phyloP scores from a whole-genome alignment of 2,888 invertebrate genomes.

The Heterodera filipjevi region DNA sequence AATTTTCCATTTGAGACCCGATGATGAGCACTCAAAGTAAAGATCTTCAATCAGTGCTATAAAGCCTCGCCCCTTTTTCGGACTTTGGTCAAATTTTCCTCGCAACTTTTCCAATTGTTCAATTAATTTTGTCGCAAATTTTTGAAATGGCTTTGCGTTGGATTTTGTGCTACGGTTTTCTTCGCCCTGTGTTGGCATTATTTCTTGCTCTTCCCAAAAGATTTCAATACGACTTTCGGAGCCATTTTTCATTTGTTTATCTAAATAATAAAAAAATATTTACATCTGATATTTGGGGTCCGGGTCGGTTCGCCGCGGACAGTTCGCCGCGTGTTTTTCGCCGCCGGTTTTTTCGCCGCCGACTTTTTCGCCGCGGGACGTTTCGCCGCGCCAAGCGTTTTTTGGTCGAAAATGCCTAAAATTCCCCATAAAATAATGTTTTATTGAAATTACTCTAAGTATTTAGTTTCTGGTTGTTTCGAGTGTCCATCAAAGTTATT shows the following conservation, averaged over 20 bases:
- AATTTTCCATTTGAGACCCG: not conserved
- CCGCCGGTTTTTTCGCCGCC: too few relatives aligned
- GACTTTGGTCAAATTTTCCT: not conserved
- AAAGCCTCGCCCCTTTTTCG: not conserved
- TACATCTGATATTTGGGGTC: not conserved
- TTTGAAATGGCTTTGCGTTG: not conserved
- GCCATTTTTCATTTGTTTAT: not conserved
- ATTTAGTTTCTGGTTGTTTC: too few relatives aligned
- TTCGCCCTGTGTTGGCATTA: not conserved
- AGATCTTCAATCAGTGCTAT: not conserved
- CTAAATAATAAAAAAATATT: not conserved
- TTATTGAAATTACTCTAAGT: too few relatives aligned
- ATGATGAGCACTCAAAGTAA: not conserved
- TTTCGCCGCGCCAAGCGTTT: too few relatives aligned
- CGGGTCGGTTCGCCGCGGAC: too few relatives aligned
- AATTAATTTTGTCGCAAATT: constrained; percentile 5
- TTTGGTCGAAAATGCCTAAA: too few relatives aligned
- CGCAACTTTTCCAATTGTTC: not conserved
- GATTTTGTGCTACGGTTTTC: not conserved
- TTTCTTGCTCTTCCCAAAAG: not conserved
- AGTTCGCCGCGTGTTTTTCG: too few relatives aligned
- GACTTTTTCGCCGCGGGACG: too few relatives aligned
- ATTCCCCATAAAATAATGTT: too few relatives aligned
- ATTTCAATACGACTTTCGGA: not conserved
- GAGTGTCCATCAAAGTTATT: too few relatives aligned